Conservation (phyloP, 30 jellyfish, hydroid and myxozoan genomes). For the Rhopilema esculentum region DNA sequence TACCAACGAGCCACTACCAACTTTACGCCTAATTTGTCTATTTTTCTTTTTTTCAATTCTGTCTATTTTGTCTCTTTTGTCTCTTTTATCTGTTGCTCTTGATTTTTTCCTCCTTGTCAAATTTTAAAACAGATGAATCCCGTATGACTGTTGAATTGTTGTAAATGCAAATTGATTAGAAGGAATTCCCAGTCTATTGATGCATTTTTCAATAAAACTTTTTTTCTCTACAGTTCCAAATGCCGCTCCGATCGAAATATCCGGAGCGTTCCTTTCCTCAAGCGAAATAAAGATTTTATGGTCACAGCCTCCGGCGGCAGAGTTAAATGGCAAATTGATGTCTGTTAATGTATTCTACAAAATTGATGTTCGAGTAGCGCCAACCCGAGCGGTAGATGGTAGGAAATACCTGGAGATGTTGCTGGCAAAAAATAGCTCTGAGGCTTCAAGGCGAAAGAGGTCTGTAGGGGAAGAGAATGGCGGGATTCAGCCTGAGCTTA, state of each 20-base stretch:
- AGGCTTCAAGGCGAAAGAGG: conserved; percentile 22
- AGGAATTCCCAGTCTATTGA: no score
- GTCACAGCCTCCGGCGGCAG: conserved; percentile 60
- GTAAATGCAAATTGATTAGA: no score
- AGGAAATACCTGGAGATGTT: conserved; percentile 5
- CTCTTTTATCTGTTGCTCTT: no score
- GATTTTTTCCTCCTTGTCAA: no score
- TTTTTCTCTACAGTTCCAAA: conserved; percentile 34
- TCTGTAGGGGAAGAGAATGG: neutral
- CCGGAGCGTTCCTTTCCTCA: conserved; percentile 43
- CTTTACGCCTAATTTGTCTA: no score
- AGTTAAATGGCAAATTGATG: conserved; percentile 35
- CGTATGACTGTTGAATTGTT: no score
- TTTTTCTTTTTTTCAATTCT: no score
- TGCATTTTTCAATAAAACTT: neutral
- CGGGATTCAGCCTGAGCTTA: no score
- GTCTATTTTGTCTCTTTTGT: no score
- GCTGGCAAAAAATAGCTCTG: neutral
- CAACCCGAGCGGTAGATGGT: conserved; percentile 60
- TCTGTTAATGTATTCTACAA: conserved; percentile 46
- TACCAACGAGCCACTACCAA: no score
- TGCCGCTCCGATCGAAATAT: conserved; percentile 42
- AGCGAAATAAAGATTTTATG: conserved; percentile 40
- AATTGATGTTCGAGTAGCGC: conserved; percentile 34
- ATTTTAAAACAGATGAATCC: no score